Conservation (phyloP, 2,888 invertebrate species). For the Tineola bisselliella region DNA sequence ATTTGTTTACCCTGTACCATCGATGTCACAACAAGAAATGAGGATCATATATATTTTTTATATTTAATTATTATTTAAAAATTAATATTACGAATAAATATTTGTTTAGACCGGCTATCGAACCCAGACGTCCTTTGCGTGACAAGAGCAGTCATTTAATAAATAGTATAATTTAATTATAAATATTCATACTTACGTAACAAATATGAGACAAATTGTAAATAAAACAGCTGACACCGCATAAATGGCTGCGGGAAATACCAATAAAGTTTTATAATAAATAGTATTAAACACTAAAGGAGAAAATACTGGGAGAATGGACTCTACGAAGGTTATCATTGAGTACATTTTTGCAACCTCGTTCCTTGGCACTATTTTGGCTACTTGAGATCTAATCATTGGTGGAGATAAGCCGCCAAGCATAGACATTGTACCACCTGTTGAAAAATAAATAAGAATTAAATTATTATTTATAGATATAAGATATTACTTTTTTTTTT, state of each 20-base stretch:
- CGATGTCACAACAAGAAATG: no score
- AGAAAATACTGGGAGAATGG: no score
- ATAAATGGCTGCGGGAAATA: slow-evolving; percentile 18
- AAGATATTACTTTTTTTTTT: no score
- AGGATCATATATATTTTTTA: no score
- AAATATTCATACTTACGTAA: slow-evolving; percentile 17
- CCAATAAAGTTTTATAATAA: slow-evolving; percentile 15
- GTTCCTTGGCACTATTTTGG: slow-evolving; percentile 17
- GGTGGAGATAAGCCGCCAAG: slow-evolving; percentile 17
- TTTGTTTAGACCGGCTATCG: no score
- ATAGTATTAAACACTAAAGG: slow-evolving; percentile 17
- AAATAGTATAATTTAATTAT: no score
- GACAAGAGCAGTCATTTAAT: no score
- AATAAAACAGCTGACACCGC: slow-evolving; percentile 17
- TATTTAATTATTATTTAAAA: no score
- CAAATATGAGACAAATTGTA: slow-evolving; percentile 16
- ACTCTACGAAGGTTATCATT: slow-evolving; percentile 17
- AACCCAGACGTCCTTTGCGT: no score
- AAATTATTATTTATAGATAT: neutral
- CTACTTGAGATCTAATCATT: slow-evolving; percentile 19
- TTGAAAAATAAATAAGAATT: slow-evolving; percentile 6
- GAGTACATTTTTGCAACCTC: slow-evolving; percentile 19
- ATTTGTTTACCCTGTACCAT: no score
- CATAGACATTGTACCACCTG: slow-evolving; percentile 18
- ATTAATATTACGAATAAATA: no score